Evolutionary conservation across 2,113 vertebrate species (phyloP).

Genomic region (Campylomormyrus numenius): DNA sequence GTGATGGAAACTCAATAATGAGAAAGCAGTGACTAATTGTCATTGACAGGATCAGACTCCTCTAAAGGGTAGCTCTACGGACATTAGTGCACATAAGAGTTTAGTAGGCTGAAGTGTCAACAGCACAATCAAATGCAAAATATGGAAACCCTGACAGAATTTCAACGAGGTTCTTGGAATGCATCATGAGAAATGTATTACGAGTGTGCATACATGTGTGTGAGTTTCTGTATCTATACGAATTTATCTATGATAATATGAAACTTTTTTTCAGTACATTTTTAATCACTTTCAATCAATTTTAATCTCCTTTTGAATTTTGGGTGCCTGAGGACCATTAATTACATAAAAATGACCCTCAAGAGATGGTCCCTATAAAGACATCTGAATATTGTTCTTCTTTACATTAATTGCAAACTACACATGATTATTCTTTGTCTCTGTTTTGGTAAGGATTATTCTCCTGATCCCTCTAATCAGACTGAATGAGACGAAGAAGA

Average conservation of each 20-base stretch:
- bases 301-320: not conserved
- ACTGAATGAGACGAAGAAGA: not conserved
- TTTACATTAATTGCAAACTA: not conserved
- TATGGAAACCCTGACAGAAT: not conserved
- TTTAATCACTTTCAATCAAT: not conserved
- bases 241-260: not conserved
- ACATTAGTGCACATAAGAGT: constrained; percentile 5
- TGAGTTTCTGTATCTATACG: not conserved
- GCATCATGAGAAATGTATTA: not conserved
- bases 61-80: constrained; percentile 13
- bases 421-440: not conserved
- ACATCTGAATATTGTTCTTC: not conserved
- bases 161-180: not conserved
- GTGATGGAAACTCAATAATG: constrained; percentile 14
- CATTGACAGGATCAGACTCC: constrained; percentile 17
- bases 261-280: not conserved
- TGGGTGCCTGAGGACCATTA: not conserved
- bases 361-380: not conserved
- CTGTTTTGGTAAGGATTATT: not conserved
- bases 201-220: not conserved
- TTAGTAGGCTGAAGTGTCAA: constrained; percentile 14
- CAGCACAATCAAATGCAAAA: constrained; percentile 9
- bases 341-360: not conserved
- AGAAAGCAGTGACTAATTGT: constrained; percentile 11
- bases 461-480: not conserved